phyloP scores from a whole-genome alignment of 2,113 vertebrate genomes.

The Ginglymostoma cirratum region DNA sequence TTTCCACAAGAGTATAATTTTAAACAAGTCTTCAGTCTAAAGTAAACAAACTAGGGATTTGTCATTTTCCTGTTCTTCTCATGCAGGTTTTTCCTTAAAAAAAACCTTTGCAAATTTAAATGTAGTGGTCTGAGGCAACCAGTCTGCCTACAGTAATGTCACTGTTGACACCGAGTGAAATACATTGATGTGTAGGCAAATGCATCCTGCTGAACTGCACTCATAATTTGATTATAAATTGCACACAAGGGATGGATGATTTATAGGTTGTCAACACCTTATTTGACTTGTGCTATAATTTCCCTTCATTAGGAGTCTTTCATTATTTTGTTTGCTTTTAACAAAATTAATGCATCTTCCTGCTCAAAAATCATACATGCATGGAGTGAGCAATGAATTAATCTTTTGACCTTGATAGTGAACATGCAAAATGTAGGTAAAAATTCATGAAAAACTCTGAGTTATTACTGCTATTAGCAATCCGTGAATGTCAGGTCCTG shows the following conservation, averaged over 20 bases:
- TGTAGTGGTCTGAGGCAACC: conserved; percentile 16
- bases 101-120: conserved; percentile 1
- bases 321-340: conserved; percentile 38
- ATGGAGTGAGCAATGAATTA: conserved; percentile 38
- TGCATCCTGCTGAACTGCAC: conserved; percentile 49
- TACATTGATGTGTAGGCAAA: conserved; percentile 38
- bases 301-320: conserved; percentile 38
- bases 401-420: conserved; percentile 37
- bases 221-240: conserved; percentile 58
- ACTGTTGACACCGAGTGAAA: conserved; percentile 38
- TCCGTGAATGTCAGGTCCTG: conserved; percentile 35
- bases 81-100: neutral
- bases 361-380: conserved; percentile 37
- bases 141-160: conserved; percentile 30
- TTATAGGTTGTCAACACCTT: conserved; percentile 50
- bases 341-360: conserved; percentile 37
- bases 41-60: conserved; percentile 9
- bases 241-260: conserved; percentile 50
- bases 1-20: neutral
- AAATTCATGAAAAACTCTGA: conserved; percentile 37
- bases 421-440: conserved; percentile 38
- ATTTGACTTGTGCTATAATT: conserved; percentile 37
- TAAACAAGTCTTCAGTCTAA: conserved; percentile 4
- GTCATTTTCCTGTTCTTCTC: neutral
- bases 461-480: conserved; percentile 37